Evolutionary conservation across 2,888 invertebrate genomes (phyloP).

Genomic region (Siphonodentalium dalli): DNA sequence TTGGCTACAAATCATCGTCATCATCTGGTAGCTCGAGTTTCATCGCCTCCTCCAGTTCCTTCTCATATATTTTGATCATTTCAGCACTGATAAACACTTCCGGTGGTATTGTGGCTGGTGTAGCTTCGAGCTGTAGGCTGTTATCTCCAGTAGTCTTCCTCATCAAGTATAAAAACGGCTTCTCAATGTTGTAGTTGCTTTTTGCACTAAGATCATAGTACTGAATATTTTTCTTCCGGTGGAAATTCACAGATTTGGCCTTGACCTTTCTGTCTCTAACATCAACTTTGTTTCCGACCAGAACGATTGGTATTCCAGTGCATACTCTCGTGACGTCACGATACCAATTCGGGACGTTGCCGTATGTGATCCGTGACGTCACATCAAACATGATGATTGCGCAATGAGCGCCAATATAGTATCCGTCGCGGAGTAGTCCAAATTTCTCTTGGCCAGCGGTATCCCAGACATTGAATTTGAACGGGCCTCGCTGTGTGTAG

Average conservation of each 20-base stretch:
- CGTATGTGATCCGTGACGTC: constrained; percentile 97
- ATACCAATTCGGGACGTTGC: constrained; percentile 99
- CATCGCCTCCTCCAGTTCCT: constrained; percentile 78
- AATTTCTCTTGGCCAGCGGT: constrained; percentile 99
- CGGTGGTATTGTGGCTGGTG: constrained; percentile 96
- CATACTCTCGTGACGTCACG: constrained; percentile 96
- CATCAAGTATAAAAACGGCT: constrained; percentile 98
- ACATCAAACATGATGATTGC: constrained; percentile 99
- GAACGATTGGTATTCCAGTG: constrained; percentile 97
- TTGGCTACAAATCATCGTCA: constrained; percentile 2
- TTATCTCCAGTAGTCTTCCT: constrained; percentile 97
- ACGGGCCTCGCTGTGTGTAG: constrained; percentile 95
- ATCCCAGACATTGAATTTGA: constrained; percentile 98
- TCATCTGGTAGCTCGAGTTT: constrained; percentile 1
- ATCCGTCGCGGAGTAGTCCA: constrained; percentile 96
- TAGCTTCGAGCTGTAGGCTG: constrained; percentile 96
- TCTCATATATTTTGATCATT: constrained; percentile 95
- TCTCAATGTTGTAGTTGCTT: constrained; percentile 99
- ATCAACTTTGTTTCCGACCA: constrained; percentile 98
- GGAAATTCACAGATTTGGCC: constrained; percentile 98
- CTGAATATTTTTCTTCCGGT: constrained; percentile 98
- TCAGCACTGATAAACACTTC: constrained; percentile 98
- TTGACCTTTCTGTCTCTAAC: constrained; percentile 99
- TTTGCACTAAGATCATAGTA: constrained; percentile 99
- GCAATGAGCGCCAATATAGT: constrained; percentile 89